Conservation (phyloP, 2,797 vertebrate genomes). For the Neosilurus hyrtlii region DNA sequence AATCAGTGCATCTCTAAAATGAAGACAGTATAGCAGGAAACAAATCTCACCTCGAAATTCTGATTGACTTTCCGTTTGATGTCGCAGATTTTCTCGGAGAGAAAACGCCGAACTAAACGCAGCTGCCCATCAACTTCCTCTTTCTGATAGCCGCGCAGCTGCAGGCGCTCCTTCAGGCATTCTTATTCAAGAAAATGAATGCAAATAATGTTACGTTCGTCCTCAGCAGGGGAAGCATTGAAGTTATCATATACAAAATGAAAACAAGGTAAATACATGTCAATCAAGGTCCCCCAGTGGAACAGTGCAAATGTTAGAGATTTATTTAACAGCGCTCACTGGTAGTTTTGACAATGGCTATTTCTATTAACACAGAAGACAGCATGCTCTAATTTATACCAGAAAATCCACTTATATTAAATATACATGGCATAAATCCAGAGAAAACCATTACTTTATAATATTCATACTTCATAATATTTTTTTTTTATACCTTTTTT, state of each 20-base stretch:
- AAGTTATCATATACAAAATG: background rate
- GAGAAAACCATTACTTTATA: background rate
- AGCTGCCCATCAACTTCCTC: slow-evolving; percentile 45
- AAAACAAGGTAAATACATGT: background rate
- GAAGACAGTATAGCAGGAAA: background rate
- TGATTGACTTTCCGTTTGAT: slow-evolving; percentile 39
- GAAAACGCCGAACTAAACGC: slow-evolving; percentile 39
- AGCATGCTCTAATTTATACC: background rate
- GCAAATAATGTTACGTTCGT: background rate
- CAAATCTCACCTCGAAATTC: slow-evolving; percentile 30
- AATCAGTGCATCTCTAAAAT: background rate
- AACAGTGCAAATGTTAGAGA: background rate
- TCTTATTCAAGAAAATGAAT: slow-evolving; percentile 19
- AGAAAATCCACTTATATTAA: background rate
- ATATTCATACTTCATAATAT: background rate
- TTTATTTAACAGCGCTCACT: background rate
- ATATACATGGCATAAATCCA: background rate
- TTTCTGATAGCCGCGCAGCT: slow-evolving; percentile 47
- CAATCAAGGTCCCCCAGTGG: background rate
- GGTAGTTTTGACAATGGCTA: background rate
- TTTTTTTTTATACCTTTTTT: too few species aligned
- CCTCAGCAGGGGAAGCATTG: background rate
- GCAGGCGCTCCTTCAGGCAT: slow-evolving; percentile 39
- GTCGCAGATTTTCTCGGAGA: slow-evolving; percentile 45
- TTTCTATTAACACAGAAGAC: background rate